phyloP scores from a whole-genome alignment of 2,797 vertebrate species.

The Pseudomugil tenellus region DNA sequence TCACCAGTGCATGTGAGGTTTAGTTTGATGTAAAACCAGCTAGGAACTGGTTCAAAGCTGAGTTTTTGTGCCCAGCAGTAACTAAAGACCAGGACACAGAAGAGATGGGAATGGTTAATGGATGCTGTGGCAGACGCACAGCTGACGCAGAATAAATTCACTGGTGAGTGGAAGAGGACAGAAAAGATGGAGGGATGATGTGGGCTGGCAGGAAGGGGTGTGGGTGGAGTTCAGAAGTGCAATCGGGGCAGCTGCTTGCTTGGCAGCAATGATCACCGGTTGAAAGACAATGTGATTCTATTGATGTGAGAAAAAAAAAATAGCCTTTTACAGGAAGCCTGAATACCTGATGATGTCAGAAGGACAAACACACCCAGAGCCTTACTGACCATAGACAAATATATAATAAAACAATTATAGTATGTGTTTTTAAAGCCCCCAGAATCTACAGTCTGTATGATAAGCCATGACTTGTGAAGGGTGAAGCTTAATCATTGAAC shows the following conservation, averaged over 20 bases:
- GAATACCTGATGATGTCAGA: conserved; percentile 33
- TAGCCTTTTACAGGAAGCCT: conserved; percentile 34
- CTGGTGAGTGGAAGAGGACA: conserved; percentile 45
- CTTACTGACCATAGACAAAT: background rate
- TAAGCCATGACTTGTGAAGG: background rate
- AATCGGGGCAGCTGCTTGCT: conserved; percentile 72
- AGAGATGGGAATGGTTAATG: conserved; percentile 67
- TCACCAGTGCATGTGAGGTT: conserved; percentile 32
- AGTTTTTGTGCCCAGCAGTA: conserved; percentile 49
- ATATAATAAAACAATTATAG: background rate
- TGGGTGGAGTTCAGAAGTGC: conserved; percentile 51
- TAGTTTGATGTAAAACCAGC: conserved; percentile 41
- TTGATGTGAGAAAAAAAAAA: conserved; percentile 47
- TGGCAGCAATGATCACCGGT: conserved; percentile 68
- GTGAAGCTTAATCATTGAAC: background rate
- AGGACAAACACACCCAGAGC: conserved; percentile 12
- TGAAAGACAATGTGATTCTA: conserved; percentile 64
- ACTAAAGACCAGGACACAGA: conserved; percentile 62
- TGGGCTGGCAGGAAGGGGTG: conserved; percentile 9
- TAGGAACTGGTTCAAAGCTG: conserved; percentile 52
- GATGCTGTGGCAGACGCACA: conserved; percentile 61
- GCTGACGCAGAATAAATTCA: conserved; percentile 53
- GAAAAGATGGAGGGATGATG: conserved; percentile 26
- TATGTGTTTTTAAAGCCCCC: background rate
- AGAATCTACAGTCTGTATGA: background rate